phyloP scores from a whole-genome alignment of 2,797 vertebrate genomes.

The Gymnopithys bicolor region DNA sequence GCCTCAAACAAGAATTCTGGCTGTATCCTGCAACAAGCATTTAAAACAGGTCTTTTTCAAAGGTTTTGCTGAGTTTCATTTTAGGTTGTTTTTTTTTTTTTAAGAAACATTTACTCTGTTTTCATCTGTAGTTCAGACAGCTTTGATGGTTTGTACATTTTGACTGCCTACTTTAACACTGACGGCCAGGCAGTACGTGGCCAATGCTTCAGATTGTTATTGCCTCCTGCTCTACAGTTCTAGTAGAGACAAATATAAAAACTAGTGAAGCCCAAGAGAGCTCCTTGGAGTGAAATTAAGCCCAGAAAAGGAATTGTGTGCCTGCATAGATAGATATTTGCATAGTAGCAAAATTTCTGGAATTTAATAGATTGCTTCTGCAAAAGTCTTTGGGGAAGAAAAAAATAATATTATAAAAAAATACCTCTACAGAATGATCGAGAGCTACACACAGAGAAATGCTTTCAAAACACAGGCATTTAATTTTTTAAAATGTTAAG shows the following conservation, averaged over 20 bases:
- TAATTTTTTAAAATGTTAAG: constrained; percentile 67
- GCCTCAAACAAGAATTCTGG: constrained; percentile 7
- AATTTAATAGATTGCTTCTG: not conserved
- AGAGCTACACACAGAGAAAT: constrained; percentile 62
- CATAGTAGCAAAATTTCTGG: not conserved
- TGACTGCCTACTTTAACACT: constrained; percentile 28
- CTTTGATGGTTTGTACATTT: constrained; percentile 23
- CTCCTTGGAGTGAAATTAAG: constrained; percentile 59
- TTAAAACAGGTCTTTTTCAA: not conserved
- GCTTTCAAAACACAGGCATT: constrained; percentile 70
- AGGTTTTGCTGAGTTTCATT: not conserved
- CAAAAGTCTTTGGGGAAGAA: not conserved
- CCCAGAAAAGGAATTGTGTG: constrained; percentile 24
- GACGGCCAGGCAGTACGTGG: constrained; percentile 38
- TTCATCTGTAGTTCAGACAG: not conserved
- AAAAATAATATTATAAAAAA: not conserved
- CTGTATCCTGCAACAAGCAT: not conserved
- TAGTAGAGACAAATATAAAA: constrained; percentile 48
- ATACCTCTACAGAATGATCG: constrained; percentile 24
- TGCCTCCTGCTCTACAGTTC: constrained; percentile 68
- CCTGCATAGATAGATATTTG: not conserved
- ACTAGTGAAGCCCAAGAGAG: constrained; percentile 53
- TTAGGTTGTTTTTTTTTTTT: not conserved
- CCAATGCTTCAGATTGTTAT: constrained; percentile 67
- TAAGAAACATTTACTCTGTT: not conserved